Percentiles rank a stretch among this genome's conserved stretches.
Evolutionary conservation across 92 coral and sea anemone species (phyloP).

Genomic region (Ricordea florida): DNA sequence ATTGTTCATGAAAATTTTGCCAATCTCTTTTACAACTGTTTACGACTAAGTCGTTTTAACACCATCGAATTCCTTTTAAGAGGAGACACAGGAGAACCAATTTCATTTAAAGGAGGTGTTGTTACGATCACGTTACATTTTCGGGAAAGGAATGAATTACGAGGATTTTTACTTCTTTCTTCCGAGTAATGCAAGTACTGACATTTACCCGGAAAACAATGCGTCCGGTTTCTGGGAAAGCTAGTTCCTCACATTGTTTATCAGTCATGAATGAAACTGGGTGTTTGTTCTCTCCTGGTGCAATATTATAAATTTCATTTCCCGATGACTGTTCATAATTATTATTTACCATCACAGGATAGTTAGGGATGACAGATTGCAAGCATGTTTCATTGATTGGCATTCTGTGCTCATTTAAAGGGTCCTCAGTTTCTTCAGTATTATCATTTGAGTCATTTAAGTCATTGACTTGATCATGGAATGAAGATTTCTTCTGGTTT

Average conservation of each 20-base stretch:
- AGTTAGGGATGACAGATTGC: slow-evolving; percentile 53
- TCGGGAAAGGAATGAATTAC: too few relatives aligned
- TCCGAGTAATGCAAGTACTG: too few relatives aligned
- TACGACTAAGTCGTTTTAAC: too few relatives aligned
- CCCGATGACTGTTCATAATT: slow-evolving; percentile 39
- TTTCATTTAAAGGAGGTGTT: too few relatives aligned
- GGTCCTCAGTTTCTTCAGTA: slow-evolving; percentile 54
- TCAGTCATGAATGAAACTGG: slow-evolving; percentile 59
- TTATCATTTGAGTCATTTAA: slow-evolving; percentile 4
- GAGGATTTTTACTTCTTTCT: too few relatives aligned
- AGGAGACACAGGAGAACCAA: too few relatives aligned
- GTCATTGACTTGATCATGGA: not conserved
- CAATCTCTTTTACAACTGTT: too few relatives aligned
- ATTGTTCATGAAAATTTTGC: too few relatives aligned
- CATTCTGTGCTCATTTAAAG: slow-evolving; percentile 40
- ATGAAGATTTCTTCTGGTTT: not conserved
- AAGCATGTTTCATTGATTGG: slow-evolving; percentile 63
- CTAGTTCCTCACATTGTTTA: slow-evolving; percentile 61
- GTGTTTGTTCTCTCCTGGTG: slow-evolving; percentile 60
- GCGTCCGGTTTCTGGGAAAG: too few relatives aligned
- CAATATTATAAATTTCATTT: slow-evolving; percentile 55
- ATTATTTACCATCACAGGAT: slow-evolving; percentile 29
- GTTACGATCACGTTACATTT: too few relatives aligned
- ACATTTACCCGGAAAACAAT: too few relatives aligned
- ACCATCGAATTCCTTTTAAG: too few relatives aligned